Conservation (phyloP, 92 coral and sea anemone genomes). For the Chrysogorgia sp. region DNA sequence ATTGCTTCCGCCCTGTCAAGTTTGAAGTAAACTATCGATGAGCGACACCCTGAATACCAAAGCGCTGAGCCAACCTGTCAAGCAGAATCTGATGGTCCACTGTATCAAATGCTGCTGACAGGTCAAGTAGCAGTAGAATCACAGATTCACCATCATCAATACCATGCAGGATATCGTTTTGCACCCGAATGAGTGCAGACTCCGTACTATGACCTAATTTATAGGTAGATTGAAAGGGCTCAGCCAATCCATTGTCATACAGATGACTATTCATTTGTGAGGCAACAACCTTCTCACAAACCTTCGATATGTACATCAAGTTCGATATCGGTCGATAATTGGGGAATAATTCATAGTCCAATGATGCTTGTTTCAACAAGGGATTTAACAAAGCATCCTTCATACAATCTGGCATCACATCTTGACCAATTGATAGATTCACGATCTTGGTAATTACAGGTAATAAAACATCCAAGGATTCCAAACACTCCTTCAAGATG, state of each 20-base stretch:
- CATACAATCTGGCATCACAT: slow-evolving; percentile 35
- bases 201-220: slow-evolving; percentile 41
- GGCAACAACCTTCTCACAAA: slow-evolving; percentile 41
- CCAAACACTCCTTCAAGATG: too few species aligned
- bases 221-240: slow-evolving; percentile 48
- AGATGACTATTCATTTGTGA: slow-evolving; percentile 24
- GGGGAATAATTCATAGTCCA: slow-evolving; percentile 31
- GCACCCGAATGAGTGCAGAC: slow-evolving; percentile 41
- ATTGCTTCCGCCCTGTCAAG: slow-evolving; percentile 26
- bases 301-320: slow-evolving; percentile 36
- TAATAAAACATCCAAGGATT: too few species aligned
- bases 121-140: slow-evolving; percentile 38
- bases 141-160: slow-evolving; percentile 44
- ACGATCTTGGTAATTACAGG: slow-evolving; percentile 11
- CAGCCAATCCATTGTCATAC: slow-evolving; percentile 5
- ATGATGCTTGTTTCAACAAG: slow-evolving; percentile 41
- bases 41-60: slow-evolving; percentile 44
- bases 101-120: slow-evolving; percentile 51
- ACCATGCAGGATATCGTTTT: slow-evolving; percentile 39
- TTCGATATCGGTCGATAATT: slow-evolving; percentile 54
- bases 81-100: slow-evolving; percentile 36
- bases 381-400: slow-evolving; percentile 44
- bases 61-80: slow-evolving; percentile 27
- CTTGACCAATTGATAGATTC: slow-evolving; percentile 38
- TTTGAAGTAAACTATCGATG: slow-evolving; percentile 33